Conservation (phyloP, 2,888 invertebrate species). For the Drosophila kambysellisi region DNA sequence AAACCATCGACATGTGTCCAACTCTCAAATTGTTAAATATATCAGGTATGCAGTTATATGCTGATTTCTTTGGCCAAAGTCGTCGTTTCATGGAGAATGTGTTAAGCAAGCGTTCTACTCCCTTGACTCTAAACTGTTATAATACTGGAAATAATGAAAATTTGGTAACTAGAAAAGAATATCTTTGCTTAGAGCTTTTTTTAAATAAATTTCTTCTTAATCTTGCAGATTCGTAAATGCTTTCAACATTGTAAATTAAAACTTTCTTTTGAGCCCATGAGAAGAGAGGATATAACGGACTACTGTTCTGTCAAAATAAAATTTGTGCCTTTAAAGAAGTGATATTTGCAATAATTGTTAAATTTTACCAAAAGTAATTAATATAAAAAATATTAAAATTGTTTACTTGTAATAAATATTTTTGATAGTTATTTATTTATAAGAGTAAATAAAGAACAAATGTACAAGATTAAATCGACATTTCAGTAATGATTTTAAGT, state of each 20-base stretch:
- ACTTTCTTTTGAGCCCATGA: slow-evolving; percentile 11
- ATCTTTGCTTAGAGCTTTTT: background rate
- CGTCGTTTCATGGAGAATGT: slow-evolving; percentile 12
- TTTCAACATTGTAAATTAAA: slow-evolving; percentile 26
- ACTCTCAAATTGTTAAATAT: slow-evolving; percentile 24
- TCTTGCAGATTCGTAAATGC: slow-evolving; percentile 20
- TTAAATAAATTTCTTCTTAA: background rate
- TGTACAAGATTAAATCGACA: background rate
- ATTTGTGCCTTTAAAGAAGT: background rate
- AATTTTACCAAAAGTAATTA: background rate
- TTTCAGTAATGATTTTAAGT: background rate
- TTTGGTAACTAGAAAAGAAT: slow-evolving; percentile 7
- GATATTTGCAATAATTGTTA: background rate
- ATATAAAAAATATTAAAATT: background rate
- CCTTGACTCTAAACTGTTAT: slow-evolving; percentile 21
- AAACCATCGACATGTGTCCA: slow-evolving; percentile 6
- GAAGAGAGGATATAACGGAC: background rate
- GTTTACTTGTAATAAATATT: background rate
- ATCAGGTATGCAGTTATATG: slow-evolving; percentile 11
- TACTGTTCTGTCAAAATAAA: background rate
- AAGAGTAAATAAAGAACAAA: background rate
- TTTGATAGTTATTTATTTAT: slow-evolving; percentile 2
- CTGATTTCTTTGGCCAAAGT: slow-evolving; percentile 8
- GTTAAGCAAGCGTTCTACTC: slow-evolving; percentile 3
- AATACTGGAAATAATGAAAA: background rate